A percentile compares a stretch with the other conserved stretches of the same genome.
Evolutionary conservation across 1,140 invertebrate species (phyloP).

Genomic region (Neodiprion lecontei): DNA sequence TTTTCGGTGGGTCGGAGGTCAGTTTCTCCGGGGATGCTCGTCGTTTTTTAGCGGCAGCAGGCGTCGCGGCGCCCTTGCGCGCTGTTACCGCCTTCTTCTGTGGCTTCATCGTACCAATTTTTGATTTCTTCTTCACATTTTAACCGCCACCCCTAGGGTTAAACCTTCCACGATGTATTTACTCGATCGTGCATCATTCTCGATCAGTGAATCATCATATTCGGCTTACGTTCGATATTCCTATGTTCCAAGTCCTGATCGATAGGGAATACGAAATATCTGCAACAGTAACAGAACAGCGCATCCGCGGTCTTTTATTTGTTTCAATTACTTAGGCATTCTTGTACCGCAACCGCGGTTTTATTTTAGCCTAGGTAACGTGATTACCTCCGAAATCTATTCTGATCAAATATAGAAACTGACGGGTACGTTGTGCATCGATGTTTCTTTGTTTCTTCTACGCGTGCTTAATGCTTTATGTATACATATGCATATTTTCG

Average conservation of each 20-base stretch:
- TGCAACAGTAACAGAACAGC: not conserved
- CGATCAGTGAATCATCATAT: not conserved
- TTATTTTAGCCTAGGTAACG: too few species aligned
- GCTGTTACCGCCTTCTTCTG: conserved; percentile 60
- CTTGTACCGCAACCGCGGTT: too few species aligned
- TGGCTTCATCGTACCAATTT: conserved; percentile 53
- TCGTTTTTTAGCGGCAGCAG: conserved; percentile 56
- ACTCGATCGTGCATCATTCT: not conserved
- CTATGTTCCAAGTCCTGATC: not conserved
- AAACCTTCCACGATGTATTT: not conserved
- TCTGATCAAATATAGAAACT: too few species aligned
- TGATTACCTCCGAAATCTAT: too few species aligned
- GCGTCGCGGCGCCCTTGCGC: conserved; percentile 58
- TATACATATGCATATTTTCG: too few species aligned
- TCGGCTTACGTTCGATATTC: not conserved
- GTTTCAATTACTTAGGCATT: too few species aligned
- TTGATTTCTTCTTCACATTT: conserved; percentile 16
- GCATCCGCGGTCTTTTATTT: not conserved
- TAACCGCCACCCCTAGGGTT: not conserved
- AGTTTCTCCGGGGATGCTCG: conserved; percentile 49
- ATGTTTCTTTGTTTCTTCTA: too few species aligned
- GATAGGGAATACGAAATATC: not conserved
- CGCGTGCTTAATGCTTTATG: too few species aligned
- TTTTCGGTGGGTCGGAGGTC: conserved; percentile 42
- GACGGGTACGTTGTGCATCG: too few species aligned